These are phyloP conservation scores for Drosophila multiciliata DNA, from an alignment of 2,888 invertebrate genomes.

Conservation along the genomic window DNA sequence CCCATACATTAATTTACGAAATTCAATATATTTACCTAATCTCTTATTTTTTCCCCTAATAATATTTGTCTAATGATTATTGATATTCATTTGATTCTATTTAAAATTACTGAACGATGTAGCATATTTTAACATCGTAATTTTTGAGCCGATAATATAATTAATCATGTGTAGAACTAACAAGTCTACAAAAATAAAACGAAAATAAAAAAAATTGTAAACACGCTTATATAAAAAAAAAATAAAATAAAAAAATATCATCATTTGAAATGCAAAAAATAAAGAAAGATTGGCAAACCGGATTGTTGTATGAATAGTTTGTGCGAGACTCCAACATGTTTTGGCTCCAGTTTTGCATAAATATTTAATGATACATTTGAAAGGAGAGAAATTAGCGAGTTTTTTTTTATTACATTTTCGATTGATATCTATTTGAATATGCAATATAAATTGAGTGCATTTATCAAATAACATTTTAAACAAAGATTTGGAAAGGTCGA, in stretches of 20 bases:
- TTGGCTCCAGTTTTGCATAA: conserved; percentile 35
- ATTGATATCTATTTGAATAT: conserved; percentile 28
- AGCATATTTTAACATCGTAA: conserved; percentile 11
- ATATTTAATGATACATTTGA: conserved; percentile 31
- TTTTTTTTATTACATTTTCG: conserved; percentile 25
- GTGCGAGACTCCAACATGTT: conserved; percentile 21
- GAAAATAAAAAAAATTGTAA: conserved; percentile 4
- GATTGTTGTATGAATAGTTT: conserved; percentile 33
- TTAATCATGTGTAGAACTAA: conserved; percentile 21
- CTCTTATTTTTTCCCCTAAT: neutral
- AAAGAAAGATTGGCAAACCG: conserved; percentile 22
- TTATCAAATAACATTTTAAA: conserved; percentile 30
- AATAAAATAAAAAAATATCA: conserved; percentile 2
- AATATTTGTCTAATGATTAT: neutral
- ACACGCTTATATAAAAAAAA: conserved; percentile 39
- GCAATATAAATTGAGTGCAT: conserved; percentile 28
- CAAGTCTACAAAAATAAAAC: conserved; percentile 29
- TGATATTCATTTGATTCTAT: neutral
- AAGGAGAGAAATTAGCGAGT: conserved; percentile 46
- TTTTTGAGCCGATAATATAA: conserved; percentile 6
- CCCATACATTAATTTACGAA: neutral
- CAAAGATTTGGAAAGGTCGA: conserved; percentile 15
- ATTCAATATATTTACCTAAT: neutral
- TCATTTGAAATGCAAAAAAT: conserved; percentile 45
- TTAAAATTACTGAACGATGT: neutral